Conservation (phyloP, 2,797 vertebrate genomes). For the Yasuhikotakia modesta region DNA sequence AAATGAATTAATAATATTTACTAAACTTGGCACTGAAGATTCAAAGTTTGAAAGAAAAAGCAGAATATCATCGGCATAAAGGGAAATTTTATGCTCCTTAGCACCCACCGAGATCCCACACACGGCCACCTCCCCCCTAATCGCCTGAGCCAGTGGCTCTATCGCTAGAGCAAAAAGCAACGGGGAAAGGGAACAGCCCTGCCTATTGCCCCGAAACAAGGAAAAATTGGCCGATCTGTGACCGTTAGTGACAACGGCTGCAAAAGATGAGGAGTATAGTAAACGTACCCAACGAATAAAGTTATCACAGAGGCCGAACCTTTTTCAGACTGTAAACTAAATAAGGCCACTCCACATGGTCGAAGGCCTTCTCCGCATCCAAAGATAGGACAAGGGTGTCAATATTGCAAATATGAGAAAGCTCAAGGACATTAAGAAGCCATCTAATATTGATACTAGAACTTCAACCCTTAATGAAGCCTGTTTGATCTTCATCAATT, state of each 20-base stretch:
- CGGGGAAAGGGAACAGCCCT: neutral
- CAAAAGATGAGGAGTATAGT: neutral
- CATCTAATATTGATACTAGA: neutral
- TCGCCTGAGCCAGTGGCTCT: neutral
- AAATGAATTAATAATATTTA: neutral
- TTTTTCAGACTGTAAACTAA: neutral
- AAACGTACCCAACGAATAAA: slow-evolving; percentile 2
- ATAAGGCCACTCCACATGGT: neutral
- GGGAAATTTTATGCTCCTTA: neutral
- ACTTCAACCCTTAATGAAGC: slow-evolving; percentile 8
- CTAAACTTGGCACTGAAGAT: neutral
- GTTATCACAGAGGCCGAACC: neutral
- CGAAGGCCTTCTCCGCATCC: slow-evolving; percentile 1
- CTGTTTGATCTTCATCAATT: slow-evolving; percentile 15
- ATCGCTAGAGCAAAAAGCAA: neutral
- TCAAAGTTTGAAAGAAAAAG: neutral
- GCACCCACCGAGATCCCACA: neutral
- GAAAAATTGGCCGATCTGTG: slow-evolving; percentile 3
- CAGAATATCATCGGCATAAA: neutral
- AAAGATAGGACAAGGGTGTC: slow-evolving; percentile 12
- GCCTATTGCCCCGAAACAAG: neutral
- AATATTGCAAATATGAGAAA: neutral
- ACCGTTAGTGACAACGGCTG: slow-evolving; percentile 9
- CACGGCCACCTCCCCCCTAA: neutral
- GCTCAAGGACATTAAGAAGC: slow-evolving; percentile 1